Evolutionary conservation across 2,113 vertebrate genomes (phyloP).

Genomic region (Drymodes brunneopygia): DNA sequence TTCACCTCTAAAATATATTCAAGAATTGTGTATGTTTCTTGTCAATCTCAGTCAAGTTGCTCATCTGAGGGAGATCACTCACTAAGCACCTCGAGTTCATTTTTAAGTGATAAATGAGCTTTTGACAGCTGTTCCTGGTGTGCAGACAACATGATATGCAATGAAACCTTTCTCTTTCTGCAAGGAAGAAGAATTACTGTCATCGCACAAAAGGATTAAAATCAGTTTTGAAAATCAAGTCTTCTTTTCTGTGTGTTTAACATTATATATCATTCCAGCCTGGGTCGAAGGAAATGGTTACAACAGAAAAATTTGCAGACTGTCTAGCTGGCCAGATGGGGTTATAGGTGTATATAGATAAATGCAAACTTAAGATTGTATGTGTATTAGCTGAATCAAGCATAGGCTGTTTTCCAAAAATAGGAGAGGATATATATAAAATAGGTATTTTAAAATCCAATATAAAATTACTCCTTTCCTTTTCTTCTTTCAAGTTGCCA

Average conservation of each 20-base stretch:
- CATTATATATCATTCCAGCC: background rate
- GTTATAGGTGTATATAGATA: background rate
- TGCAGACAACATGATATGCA: background rate
- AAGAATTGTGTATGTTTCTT: background rate
- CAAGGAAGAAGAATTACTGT: background rate
- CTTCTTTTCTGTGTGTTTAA: background rate
- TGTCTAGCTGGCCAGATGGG: background rate
- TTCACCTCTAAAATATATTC: background rate
- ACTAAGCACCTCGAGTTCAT: background rate
- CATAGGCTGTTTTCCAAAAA: rapidly evolving
- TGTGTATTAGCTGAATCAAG: background rate
- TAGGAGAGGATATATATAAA: background rate
- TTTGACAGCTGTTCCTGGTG: background rate
- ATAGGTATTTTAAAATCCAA: background rate
- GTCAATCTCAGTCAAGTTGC: background rate
- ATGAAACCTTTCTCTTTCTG: background rate
- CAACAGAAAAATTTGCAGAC: background rate
- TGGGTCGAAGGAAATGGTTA: background rate
- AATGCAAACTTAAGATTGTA: background rate
- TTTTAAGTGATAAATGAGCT: background rate
- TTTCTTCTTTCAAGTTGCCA: conserved; percentile 77
- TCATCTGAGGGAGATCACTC: background rate
- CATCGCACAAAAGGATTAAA: background rate
- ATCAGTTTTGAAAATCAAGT: background rate
- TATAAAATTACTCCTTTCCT: background rate